phyloP scores from a whole-genome alignment of 2,113 vertebrate genomes.

The Dolichallabes microphthalmus region DNA sequence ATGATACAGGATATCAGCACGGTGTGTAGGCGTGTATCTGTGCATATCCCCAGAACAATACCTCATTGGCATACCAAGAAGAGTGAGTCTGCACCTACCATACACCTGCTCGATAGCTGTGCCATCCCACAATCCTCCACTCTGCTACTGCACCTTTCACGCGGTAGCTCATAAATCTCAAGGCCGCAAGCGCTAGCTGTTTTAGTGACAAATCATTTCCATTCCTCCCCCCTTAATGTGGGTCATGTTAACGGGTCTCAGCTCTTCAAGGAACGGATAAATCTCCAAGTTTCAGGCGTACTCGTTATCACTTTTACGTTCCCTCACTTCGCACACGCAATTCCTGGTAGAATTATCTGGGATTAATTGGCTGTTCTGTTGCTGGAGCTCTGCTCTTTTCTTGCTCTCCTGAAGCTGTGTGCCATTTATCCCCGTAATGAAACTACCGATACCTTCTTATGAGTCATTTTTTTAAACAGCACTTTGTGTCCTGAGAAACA shows the following conservation, averaged over 20 bases:
- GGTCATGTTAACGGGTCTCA: constrained; percentile 33
- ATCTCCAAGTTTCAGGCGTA: constrained; percentile 21
- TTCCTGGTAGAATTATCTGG: constrained; percentile 52
- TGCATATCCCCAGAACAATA: constrained; percentile 51
- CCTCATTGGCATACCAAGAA: constrained; percentile 52
- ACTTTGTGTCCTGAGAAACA: constrained; percentile 50
- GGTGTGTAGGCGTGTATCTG: constrained; percentile 28
- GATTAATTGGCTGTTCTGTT: constrained; percentile 48
- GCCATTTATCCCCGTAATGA: constrained; percentile 45
- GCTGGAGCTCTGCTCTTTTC: constrained; percentile 22
- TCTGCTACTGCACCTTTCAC: background rate
- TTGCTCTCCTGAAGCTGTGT: constrained; percentile 28
- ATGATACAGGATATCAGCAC: constrained; percentile 18
- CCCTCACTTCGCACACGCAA: constrained; percentile 19
- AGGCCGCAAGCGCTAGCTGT: background rate
- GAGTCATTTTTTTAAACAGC: constrained; percentile 22
- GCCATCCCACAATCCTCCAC: constrained; percentile 7
- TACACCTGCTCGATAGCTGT: background rate
- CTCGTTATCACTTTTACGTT: constrained; percentile 10
- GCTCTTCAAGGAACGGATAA: constrained; percentile 39
- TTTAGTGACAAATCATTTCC: constrained; percentile 36
- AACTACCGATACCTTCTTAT: constrained; percentile 29
- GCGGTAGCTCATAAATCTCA: constrained; percentile 43
- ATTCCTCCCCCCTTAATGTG: constrained; percentile 20
- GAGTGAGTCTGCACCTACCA: constrained; percentile 5